These are phyloP conservation scores for Diabrotica balteata DNA, from an alignment of 2,888 invertebrate species.

Conservation along the genomic window DNA sequence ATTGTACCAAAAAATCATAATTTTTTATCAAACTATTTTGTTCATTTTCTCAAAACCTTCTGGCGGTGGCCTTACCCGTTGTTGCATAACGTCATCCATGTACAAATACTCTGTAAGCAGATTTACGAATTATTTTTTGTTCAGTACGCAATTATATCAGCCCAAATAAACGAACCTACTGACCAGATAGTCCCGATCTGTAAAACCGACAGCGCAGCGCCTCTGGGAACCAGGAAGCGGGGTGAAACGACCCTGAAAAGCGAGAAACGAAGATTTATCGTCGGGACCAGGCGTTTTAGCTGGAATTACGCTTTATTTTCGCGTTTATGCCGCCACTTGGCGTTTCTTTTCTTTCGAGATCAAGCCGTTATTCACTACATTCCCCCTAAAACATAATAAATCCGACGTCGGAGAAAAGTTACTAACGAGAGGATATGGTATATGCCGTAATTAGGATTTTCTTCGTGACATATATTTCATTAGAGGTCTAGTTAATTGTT, in stretches of 20 bases:
- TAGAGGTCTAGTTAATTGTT: too few relatives aligned
- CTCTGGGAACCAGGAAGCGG: neutral
- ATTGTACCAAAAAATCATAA: too few relatives aligned
- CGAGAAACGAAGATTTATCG: slow-evolving; percentile 14
- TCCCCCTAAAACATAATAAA: neutral
- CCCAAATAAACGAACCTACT: neutral
- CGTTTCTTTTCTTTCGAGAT: slow-evolving; percentile 1
- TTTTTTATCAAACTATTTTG: too few relatives aligned
- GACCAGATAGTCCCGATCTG: too few relatives aligned
- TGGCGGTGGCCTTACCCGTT: too few relatives aligned
- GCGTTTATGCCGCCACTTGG: neutral
- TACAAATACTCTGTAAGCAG: too few relatives aligned
- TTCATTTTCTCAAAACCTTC: too few relatives aligned
- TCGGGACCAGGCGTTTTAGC: slow-evolving; percentile 15
- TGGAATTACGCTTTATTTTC: slow-evolving; percentile 17
- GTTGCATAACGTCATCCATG: neutral
- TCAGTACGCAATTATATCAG: neutral
- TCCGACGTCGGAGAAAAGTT: neutral
- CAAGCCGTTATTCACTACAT: slow-evolving; percentile 5
- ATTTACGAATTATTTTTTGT: neutral
- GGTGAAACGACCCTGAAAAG: neutral
- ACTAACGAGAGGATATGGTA: neutral
- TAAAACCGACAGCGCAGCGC: neutral
- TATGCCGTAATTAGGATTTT: too few relatives aligned
- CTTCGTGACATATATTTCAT: too few relatives aligned